phyloP scores from a whole-genome alignment of 2,113 vertebrate species.

The Lepus timidus region DNA sequence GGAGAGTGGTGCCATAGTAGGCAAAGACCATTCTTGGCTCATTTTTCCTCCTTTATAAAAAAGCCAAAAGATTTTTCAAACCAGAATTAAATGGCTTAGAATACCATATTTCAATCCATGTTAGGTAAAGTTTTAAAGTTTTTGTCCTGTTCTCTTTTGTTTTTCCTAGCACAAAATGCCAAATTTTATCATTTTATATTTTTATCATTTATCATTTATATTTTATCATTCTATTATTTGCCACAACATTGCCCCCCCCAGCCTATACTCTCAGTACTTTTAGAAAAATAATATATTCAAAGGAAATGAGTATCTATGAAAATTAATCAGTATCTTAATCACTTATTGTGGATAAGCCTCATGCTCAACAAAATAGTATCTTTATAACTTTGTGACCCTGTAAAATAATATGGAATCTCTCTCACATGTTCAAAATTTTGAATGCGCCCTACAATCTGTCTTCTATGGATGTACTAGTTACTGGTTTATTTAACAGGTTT shows the following conservation, averaged over 20 bases:
- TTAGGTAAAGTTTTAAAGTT: not conserved
- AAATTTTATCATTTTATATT: no score
- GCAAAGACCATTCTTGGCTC: conserved; percentile 16
- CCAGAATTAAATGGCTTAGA: not conserved
- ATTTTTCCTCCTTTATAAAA: conserved; percentile 8
- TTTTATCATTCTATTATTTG: no score
- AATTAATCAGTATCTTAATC: conserved; percentile 29
- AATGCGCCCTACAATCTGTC: not conserved
- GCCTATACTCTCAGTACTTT: not conserved
- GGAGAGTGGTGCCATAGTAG: not conserved
- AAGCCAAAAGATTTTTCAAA: not conserved
- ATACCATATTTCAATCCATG: conserved; percentile 9
- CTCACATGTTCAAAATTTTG: not conserved
- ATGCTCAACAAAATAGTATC: not conserved
- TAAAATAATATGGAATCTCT: not conserved
- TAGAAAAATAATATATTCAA: not conserved
- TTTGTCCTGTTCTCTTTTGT: not conserved
- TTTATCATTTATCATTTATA: no score
- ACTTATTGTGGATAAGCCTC: not conserved
- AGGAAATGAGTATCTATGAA: not conserved
- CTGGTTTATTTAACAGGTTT: not conserved
- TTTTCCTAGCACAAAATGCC: not conserved
- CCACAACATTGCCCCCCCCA: no score
- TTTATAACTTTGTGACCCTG: not conserved
- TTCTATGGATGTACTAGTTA: not conserved